Evolutionary conservation across 2,113 vertebrate species (phyloP).

Genomic region (Alouatta palliata): DNA sequence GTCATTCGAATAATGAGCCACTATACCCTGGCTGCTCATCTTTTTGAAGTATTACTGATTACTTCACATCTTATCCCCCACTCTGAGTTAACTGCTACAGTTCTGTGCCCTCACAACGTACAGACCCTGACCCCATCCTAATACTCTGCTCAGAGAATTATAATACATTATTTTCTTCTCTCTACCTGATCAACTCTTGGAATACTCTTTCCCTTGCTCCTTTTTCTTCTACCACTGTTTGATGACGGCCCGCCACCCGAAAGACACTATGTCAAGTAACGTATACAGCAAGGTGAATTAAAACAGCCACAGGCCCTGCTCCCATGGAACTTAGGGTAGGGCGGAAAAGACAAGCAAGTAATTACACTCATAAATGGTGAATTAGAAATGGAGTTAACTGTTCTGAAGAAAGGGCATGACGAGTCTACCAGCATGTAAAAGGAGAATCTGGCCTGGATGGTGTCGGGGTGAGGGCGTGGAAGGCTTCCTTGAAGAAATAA

Average conservation of each 20-base stretch:
- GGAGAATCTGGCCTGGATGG: neutral
- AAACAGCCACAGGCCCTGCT: neutral
- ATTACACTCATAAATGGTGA: neutral
- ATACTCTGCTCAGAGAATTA: neutral
- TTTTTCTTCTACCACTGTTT: neutral
- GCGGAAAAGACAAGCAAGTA: neutral
- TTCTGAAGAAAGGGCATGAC: neutral
- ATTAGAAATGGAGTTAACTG: neutral
- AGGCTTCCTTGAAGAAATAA: neutral
- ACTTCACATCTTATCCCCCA: slow-evolving; percentile 23
- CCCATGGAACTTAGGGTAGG: neutral
- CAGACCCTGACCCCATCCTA: neutral
- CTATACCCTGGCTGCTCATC: too few species aligned
- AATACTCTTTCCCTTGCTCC: neutral
- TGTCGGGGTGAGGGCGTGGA: neutral
- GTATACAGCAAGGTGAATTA: neutral
- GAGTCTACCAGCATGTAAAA: neutral
- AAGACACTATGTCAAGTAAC: neutral
- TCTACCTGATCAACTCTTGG: neutral
- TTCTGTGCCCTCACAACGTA: neutral
- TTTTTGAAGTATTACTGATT: slow-evolving; percentile 38
- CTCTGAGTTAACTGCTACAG: neutral
- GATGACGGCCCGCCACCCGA: neutral
- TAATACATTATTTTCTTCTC: neutral
- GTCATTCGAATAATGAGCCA: too few species aligned